These are phyloP conservation scores for Ammodytes dubius DNA, from an alignment of 2,113 vertebrate species.

Conservation along the genomic window DNA sequence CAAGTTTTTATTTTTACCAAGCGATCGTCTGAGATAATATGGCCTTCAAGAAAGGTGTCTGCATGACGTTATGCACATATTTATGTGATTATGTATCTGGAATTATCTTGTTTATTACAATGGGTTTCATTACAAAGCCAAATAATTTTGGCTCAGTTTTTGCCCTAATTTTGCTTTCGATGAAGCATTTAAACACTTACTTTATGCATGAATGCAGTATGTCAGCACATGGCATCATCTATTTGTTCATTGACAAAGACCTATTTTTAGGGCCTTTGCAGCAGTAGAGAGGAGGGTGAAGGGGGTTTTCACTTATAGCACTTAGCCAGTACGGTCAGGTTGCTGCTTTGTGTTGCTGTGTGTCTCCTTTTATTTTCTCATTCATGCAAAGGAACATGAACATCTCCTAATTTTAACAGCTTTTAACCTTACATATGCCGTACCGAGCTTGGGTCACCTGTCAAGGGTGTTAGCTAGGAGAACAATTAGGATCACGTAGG, in stretches of 20 bases:
- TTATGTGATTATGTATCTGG: not conserved
- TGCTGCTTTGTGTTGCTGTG: not conserved
- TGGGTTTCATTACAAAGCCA: not conserved
- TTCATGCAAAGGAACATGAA: slow-evolving; percentile 36
- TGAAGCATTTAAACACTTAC: slow-evolving; percentile 28
- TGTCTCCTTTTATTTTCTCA: slow-evolving; percentile 10
- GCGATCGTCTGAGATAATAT: not conserved
- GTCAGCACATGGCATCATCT: slow-evolving; percentile 52
- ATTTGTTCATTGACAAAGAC: slow-evolving; percentile 34
- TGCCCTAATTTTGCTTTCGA: slow-evolving; percentile 1
- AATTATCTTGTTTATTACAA: slow-evolving; percentile 1
- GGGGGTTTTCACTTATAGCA: slow-evolving; percentile 33
- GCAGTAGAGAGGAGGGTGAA: slow-evolving; percentile 22
- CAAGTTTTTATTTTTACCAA: slow-evolving; percentile 3
- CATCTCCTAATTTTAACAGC: slow-evolving; percentile 22
- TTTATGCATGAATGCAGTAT: slow-evolving; percentile 28
- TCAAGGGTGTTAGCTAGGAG: slow-evolving; percentile 28
- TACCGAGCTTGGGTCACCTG: slow-evolving; percentile 34
- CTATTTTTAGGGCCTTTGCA: slow-evolving; percentile 49
- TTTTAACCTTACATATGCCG: slow-evolving; percentile 53
- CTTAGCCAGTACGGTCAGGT: slow-evolving; percentile 25
- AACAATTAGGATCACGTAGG: slow-evolving; percentile 23
- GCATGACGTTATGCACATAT: not conserved
- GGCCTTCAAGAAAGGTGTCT: not conserved
- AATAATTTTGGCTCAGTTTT: slow-evolving; percentile 7